Percentiles rank a stretch among this genome's conserved stretches.
phyloP scores from a whole-genome alignment of 2,888 invertebrate genomes.

The Odontomyia ornata region DNA sequence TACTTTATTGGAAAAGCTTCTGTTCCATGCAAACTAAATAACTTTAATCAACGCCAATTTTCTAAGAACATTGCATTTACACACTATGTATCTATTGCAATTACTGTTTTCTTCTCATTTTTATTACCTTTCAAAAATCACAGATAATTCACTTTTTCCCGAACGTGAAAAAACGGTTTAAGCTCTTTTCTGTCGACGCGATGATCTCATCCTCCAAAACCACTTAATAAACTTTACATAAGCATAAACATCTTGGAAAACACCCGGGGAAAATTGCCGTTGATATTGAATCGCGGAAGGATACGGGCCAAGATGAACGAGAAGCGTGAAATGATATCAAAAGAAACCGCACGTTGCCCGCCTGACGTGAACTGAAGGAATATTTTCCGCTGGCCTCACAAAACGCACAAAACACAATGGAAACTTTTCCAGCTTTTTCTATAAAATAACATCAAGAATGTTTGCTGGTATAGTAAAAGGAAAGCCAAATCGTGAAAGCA shows the following conservation, averaged over 20 bases:
- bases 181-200: slow-evolving; percentile 11
- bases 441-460: too few relatives aligned
- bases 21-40: background rate
- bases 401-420: background rate
- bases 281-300: background rate
- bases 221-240: background rate
- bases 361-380: background rate
- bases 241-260: too few relatives aligned
- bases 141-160: slow-evolving; percentile 11
- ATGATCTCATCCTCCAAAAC: background rate
- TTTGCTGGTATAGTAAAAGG: too few relatives aligned
- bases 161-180: background rate
- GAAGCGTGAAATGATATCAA: background rate
- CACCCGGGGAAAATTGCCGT: background rate
- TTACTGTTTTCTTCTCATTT: background rate
- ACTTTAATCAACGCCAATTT: background rate
- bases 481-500: too few relatives aligned
- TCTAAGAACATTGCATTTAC: background rate
- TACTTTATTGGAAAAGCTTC: background rate
- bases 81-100: background rate
- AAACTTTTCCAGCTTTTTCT: background rate
- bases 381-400: background rate
- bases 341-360: background rate
- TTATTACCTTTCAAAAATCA: slow-evolving; percentile 35
- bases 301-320: background rate